phyloP scores from a whole-genome alignment of 2,113 vertebrate genomes.

The Emydocephalus ijimae region DNA sequence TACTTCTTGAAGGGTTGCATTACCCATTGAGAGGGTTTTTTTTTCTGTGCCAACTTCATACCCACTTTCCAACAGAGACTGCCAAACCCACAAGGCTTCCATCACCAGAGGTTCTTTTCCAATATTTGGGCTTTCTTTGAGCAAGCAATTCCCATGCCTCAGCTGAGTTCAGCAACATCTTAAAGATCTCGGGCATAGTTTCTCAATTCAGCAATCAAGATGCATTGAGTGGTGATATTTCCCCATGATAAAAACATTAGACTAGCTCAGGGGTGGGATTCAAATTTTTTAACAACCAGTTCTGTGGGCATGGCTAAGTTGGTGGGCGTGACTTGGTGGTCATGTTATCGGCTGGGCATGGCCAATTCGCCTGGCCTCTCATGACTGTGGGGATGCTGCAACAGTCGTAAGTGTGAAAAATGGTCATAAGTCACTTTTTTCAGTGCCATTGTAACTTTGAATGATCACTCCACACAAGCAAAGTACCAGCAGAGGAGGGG shows the following conservation, averaged over 20 bases:
- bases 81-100: neutral
- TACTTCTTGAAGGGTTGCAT: neutral
- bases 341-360: no score
- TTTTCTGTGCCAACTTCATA: constrained; percentile 1
- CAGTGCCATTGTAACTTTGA: no score
- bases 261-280: neutral
- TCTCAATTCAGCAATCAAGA: neutral
- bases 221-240: neutral
- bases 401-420: no score
- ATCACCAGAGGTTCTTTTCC: constrained; percentile 7
- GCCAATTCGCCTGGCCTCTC: no score
- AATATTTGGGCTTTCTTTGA: constrained; percentile 3
- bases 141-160: neutral
- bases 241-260: neutral
- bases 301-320: no score
- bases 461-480: no score
- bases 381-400: no score
- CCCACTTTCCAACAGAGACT: neutral
- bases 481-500: no score
- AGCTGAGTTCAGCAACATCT: neutral
- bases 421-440: no score
- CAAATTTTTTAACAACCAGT: no score
- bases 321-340: no score
- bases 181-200: neutral
- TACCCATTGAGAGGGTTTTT: neutral